These are phyloP conservation scores for Bombylius major DNA, from an alignment of 2,888 invertebrate genomes.

Conservation along the genomic window DNA sequence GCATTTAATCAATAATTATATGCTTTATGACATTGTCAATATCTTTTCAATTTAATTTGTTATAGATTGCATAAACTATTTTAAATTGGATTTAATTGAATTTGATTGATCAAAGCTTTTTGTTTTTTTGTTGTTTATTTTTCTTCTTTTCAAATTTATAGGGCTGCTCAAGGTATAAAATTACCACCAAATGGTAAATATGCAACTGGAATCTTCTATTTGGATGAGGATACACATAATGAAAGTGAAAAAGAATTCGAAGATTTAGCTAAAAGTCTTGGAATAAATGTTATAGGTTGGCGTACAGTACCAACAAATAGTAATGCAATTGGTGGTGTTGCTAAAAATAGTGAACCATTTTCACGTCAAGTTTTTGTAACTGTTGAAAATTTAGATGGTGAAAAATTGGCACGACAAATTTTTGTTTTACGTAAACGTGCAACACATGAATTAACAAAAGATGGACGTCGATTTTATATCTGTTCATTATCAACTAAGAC, in stretches of 20 bases:
- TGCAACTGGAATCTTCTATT: constrained; percentile 92
- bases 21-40: too few species aligned
- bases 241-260: constrained; percentile 71
- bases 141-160: constrained; percentile 30
- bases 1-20: too few species aligned
- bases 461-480: constrained; percentile 86
- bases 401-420: constrained; percentile 49
- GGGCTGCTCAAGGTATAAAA: constrained; percentile 65
- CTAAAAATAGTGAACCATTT: constrained; percentile 85
- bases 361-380: constrained; percentile 89
- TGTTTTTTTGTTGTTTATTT: too few species aligned
- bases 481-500: constrained; percentile 85
- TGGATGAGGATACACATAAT: constrained; percentile 71
- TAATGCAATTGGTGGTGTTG: constrained; percentile 78
- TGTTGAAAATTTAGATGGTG: constrained; percentile 40
- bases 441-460: constrained; percentile 74
- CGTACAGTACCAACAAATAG: constrained; percentile 84
- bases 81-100: too few species aligned
- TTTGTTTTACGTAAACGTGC: constrained; percentile 89
- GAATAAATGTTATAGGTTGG: constrained; percentile 81
- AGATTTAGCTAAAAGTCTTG: constrained; percentile 65
- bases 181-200: constrained; percentile 82
- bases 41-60: too few species aligned
- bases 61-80: too few species aligned
- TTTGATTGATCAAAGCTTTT: too few species aligned